Evolutionary conservation across 1,140 invertebrate genomes (phyloP).

Genomic region (Ganaspis sp.): DNA sequence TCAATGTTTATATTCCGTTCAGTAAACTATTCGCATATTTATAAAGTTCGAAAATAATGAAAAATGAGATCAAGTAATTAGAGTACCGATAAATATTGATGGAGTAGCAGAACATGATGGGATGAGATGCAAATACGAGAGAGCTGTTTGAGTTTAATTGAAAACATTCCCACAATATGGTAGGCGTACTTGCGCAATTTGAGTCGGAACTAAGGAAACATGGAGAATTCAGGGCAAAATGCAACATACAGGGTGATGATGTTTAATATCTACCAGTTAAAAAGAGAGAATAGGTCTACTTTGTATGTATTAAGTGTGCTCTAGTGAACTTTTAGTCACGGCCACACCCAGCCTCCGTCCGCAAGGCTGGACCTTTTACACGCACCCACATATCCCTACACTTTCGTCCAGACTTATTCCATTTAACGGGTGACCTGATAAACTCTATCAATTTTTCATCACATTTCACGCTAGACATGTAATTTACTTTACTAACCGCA

Average conservation of each 20-base stretch:
- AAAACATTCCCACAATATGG: neutral
- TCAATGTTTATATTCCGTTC: too few relatives aligned
- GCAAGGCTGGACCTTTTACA: constrained; percentile 69
- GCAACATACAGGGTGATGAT: neutral
- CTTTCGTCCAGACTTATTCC: constrained; percentile 53
- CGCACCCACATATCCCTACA: constrained; percentile 65
- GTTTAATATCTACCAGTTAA: neutral
- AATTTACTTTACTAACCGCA: neutral
- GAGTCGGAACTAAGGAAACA: neutral
- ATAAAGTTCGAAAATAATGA: too few relatives aligned
- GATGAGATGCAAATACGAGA: too few relatives aligned
- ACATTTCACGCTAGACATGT: neutral
- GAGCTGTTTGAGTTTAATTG: neutral
- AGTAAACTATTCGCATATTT: too few relatives aligned
- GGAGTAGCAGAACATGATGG: too few relatives aligned
- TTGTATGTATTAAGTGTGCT: constrained; percentile 66
- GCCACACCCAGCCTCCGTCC: constrained; percentile 73
- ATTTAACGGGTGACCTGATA: constrained; percentile 51
- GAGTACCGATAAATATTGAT: too few relatives aligned
- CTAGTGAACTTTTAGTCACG: constrained; percentile 76
- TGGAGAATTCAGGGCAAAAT: neutral
- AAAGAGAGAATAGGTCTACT: constrained; percentile 2
- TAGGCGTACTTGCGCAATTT: neutral
- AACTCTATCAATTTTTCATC: constrained; percentile 16
- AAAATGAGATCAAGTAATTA: too few relatives aligned